Evolutionary conservation across 2,113 vertebrate genomes (phyloP), one percentile per base, ranked within the genome.

Genomic region (Ochotona curzoniae): DNA sequence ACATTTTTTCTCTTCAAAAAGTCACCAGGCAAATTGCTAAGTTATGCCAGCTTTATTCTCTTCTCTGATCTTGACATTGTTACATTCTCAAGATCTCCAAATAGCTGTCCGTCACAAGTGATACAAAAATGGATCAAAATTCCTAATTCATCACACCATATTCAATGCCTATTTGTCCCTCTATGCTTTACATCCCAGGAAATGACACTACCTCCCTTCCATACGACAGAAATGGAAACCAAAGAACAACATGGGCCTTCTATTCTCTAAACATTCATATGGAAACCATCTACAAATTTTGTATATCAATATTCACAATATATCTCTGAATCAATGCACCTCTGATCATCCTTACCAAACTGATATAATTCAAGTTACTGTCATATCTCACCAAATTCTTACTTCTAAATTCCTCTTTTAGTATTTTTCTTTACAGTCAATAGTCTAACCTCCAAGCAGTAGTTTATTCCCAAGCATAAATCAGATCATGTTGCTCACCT

Each of bases 381-480:
- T 87, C 73, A 54, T 11, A 54, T 63, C 54, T 84, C 32, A 57
- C 5, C 54, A 85, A 30, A 25, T 84, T 75, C 74, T 20, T 49
- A 91, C 60, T 38, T 51, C 23, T 1, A 51, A 49, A 85, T 85
- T 82, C 70, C 84, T 35, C 12, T 83, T 94, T 93, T 4, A 12
- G 28, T 85, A 63, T 90, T 61, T 15, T 11, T 57, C 49, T 80
- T 90, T 30, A 79, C 23, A 84, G 23, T 9, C 78, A 75, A 79
- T 13, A 73, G 7, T 67, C 47, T 83, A 67, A 82, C 86, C n/a
- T n/a, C 28, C 21, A 89, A 78, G 73, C 11, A 71, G 25, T 44
- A 71, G 14, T 89, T 86, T 35, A 44, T 91, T 93, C 38, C 30
- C 26, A 82, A 71, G 67, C 18, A 75, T 57, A 71, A 95, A 81